A percentile compares a stretch with the other conserved stretches of the same genome.
These are phyloP conservation scores for Mirounga angustirostris DNA, from an alignment of 2,113 vertebrate genomes.

Conservation along the genomic window DNA sequence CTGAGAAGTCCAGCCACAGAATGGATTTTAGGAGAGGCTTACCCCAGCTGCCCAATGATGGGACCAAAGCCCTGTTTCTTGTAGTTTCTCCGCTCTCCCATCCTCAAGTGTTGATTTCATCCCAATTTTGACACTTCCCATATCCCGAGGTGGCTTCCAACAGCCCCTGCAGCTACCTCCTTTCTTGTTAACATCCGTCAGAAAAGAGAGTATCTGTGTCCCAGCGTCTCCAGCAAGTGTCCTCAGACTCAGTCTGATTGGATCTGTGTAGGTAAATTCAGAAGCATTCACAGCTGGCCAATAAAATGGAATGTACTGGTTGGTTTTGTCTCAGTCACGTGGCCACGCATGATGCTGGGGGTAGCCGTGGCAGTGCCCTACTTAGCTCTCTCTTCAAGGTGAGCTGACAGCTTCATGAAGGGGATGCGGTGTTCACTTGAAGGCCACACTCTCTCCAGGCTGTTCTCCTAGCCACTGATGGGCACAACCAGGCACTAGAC, in stretches of 20 bases:
- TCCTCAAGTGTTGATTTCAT: background rate
- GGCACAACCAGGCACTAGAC: background rate
- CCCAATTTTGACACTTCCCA: background rate
- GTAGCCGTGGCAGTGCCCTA: too few relatives aligned
- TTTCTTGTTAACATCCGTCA: background rate
- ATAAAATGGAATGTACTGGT: background rate
- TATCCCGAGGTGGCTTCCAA: background rate
- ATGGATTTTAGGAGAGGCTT: background rate
- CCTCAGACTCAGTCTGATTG: background rate
- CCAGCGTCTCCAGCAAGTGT: background rate
- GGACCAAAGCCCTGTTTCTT: background rate
- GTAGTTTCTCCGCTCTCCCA: background rate
- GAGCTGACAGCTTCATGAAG: background rate
- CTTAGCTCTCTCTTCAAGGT: background rate
- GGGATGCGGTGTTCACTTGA: accelerated
- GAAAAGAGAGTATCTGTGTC: background rate
- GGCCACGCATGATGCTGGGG: background rate
- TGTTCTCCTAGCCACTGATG: background rate
- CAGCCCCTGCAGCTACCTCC: background rate
- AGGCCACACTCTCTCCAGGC: background rate
- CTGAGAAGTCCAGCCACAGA: background rate
- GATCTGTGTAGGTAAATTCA: background rate
- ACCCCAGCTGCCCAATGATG: background rate
- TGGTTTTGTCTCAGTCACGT: background rate
- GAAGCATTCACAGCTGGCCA: background rate